Evolutionary conservation across 2,113 vertebrate genomes (phyloP).

Genomic region (Galemys pyrenaicus): DNA sequence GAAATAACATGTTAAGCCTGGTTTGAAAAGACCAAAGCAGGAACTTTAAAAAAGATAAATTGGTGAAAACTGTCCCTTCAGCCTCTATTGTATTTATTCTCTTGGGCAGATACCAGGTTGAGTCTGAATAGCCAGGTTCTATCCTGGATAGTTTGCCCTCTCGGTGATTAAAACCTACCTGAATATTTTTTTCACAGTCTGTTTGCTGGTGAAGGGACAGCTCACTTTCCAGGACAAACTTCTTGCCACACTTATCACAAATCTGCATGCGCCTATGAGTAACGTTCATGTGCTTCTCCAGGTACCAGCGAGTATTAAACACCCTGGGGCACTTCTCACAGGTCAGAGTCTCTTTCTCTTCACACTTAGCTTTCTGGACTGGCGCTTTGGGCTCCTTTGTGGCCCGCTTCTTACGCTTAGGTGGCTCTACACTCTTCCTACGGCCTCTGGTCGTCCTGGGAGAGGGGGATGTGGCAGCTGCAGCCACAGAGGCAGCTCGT

Average conservation of each 20-base stretch:
- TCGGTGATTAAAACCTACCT: slow-evolving; percentile 90
- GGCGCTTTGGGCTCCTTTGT: slow-evolving; percentile 87
- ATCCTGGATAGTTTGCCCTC: slow-evolving; percentile 73
- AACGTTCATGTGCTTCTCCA: slow-evolving; percentile 99
- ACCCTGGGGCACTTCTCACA: slow-evolving; percentile 99
- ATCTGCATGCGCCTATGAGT: slow-evolving; percentile 99
- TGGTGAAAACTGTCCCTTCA: slow-evolving; percentile 72
- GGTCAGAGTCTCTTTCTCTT: slow-evolving; percentile 96
- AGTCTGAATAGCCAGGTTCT: slow-evolving; percentile 67
- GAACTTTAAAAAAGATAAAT: slow-evolving; percentile 35
- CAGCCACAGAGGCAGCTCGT: slow-evolving; percentile 82
- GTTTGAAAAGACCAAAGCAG: slow-evolving; percentile 63
- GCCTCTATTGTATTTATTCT: slow-evolving; percentile 66
- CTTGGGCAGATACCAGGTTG: slow-evolving; percentile 66
- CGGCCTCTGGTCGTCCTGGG: slow-evolving; percentile 92
- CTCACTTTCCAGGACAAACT: slow-evolving; percentile 99
- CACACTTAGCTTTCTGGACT: slow-evolving; percentile 89
- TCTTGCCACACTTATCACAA: slow-evolving; percentile 99
- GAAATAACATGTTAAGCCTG: slow-evolving; percentile 54
- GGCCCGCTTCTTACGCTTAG: slow-evolving; percentile 89
- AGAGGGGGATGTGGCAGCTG: slow-evolving; percentile 82
- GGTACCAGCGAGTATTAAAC: slow-evolving; percentile 99
- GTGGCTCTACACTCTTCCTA: slow-evolving; percentile 89
- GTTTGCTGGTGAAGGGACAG: slow-evolving; percentile 99
- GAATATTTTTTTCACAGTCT: slow-evolving; percentile 99